Evolutionary conservation across 92 coral and sea anemone genomes (phyloP).

Genomic region (Muricea muricata): DNA sequence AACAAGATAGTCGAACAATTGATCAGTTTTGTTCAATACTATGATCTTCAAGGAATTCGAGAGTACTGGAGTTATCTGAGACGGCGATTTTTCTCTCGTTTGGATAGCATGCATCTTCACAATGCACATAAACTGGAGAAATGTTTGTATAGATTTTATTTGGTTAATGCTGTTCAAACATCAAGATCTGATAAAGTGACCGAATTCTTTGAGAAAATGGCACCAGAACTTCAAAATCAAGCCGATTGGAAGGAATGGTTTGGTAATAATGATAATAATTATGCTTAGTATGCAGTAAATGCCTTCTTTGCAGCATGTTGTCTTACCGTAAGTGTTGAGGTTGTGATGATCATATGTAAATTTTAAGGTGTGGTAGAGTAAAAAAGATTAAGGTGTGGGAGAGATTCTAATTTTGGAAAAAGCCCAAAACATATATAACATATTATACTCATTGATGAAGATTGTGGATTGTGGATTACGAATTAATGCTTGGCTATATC

Average conservation of each 20-base stretch:
- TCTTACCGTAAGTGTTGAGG: too few relatives aligned
- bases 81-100: constrained; percentile 84
- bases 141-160: constrained; percentile 84
- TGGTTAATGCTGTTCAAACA: constrained; percentile 94
- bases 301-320: too few relatives aligned
- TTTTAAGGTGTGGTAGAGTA: too few relatives aligned
- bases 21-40: constrained; percentile 68
- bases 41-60: constrained; percentile 82
- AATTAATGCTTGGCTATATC: too few relatives aligned
- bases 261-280: too few relatives aligned
- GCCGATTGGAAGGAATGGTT: constrained; percentile 99
- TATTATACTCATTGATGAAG: too few relatives aligned
- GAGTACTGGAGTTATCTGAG: constrained; percentile 89
- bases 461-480: too few relatives aligned
- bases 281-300: too few relatives aligned
- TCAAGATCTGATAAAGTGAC: constrained; percentile 86
- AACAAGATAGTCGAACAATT: constrained; percentile 92
- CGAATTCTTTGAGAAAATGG: constrained; percentile 94
- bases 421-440: too few relatives aligned
- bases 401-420: too few relatives aligned
- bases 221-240: constrained; percentile 91
- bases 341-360: too few relatives aligned
- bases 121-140: constrained; percentile 93
- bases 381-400: too few relatives aligned
- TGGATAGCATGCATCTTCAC: constrained; percentile 83